These are phyloP conservation scores for Laticauda colubrina DNA, from an alignment of 2,113 vertebrate species.

Conservation along the genomic window DNA sequence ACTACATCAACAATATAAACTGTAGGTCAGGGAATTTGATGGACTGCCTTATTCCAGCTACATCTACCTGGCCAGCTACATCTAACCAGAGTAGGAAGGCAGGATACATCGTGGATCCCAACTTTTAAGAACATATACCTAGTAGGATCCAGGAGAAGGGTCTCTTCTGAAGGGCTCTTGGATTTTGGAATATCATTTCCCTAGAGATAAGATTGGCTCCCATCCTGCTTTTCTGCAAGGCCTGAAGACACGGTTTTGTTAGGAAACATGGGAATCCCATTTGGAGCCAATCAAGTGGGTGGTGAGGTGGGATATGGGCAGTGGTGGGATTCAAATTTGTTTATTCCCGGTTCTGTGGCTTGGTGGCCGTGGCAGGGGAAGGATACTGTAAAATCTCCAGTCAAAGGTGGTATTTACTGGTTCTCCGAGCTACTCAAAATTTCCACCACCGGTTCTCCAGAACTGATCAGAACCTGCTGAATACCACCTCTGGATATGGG, in stretches of 20 bases:
- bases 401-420: no score
- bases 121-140: neutral
- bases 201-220: neutral
- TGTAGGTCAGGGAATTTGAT: neutral
- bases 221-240: neutral
- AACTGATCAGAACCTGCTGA: no score
- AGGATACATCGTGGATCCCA: neutral
- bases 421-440: no score
- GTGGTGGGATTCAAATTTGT: no score
- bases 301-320: neutral
- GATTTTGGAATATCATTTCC: neutral
- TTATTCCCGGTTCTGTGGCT: no score
- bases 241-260: neutral
- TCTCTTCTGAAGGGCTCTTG: neutral
- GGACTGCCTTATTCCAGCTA: neutral
- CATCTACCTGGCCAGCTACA: neutral
- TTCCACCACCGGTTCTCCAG: no score
- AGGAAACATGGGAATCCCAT: neutral
- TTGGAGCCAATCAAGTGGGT: neutral
- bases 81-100: neutral
- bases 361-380: no score
- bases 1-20: neutral
- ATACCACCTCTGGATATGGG: neutral
- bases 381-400: no score
- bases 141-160: neutral